Percentiles rank a stretch among this genome's conserved stretches.
phyloP scores from a whole-genome alignment of 2,888 invertebrate species.

The Cyclophora albipunctata region DNA sequence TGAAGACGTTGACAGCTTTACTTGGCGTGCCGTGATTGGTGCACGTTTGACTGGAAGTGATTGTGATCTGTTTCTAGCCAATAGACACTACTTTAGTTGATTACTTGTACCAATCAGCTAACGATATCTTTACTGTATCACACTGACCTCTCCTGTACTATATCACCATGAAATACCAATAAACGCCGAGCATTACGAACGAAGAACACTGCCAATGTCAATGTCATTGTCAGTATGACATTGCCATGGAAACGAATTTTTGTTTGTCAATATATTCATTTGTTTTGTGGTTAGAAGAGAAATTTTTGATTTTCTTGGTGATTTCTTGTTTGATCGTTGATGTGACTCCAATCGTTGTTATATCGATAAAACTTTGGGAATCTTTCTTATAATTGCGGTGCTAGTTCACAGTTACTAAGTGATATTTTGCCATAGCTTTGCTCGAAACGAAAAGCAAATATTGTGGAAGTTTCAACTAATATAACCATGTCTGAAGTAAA shows the following conservation, averaged over 20 bases:
- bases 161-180: background rate
- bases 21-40: constrained; percentile 72
- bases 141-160: too few species aligned
- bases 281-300: constrained; percentile 9
- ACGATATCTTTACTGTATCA: background rate
- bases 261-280: constrained; percentile 41
- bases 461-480: too few species aligned
- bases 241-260: constrained; percentile 51
- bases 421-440: too few species aligned
- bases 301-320: too few species aligned
- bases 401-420: too few species aligned
- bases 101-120: background rate
- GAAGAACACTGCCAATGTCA: too few species aligned
- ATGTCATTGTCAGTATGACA: background rate
- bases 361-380: too few species aligned
- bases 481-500: constrained; percentile 41
- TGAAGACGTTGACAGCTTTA: constrained; percentile 68
- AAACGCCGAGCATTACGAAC: background rate
- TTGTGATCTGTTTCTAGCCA: constrained; percentile 5
- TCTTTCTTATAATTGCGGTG: too few species aligned
- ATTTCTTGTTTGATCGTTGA: too few species aligned
- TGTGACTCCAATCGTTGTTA: too few species aligned
- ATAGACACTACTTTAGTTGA: constrained; percentile 2
- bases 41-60: constrained; percentile 47
- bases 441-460: too few species aligned